Conservation (phyloP, 1,140 invertebrate genomes). For the Phymorhynchus buccinoides region DNA sequence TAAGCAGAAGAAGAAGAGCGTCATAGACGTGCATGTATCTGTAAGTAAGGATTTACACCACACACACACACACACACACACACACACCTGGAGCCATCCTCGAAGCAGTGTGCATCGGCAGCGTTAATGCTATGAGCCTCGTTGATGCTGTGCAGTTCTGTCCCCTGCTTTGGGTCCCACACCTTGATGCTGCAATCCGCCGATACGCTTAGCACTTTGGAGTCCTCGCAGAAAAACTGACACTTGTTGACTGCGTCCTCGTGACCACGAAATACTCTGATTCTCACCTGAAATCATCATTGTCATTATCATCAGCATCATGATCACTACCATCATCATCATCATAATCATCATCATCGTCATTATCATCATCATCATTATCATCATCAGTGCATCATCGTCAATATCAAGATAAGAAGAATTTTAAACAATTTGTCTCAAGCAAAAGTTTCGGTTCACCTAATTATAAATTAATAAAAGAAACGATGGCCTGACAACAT, state of each 20-base stretch:
- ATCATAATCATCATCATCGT: too few species aligned
- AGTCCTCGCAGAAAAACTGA: slow-evolving; percentile 63
- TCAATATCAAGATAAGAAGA: too few species aligned
- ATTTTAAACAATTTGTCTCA: too few species aligned
- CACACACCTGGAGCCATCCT: slow-evolving; percentile 52
- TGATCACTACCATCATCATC: too few species aligned
- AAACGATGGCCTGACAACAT: too few species aligned
- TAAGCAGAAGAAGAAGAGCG: neutral
- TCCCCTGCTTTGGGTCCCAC: slow-evolving; percentile 62
- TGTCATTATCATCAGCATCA: too few species aligned
- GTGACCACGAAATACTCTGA: slow-evolving; percentile 66
- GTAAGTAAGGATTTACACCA: too few species aligned
- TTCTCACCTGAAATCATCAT: slow-evolving; percentile 65
- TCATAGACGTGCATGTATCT: too few species aligned
- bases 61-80: slow-evolving; percentile 8
- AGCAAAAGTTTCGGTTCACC: too few species aligned
- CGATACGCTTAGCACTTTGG: slow-evolving; percentile 62
- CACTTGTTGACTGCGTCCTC: slow-evolving; percentile 66
- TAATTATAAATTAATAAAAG: too few species aligned
- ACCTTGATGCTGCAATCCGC: slow-evolving; percentile 65
- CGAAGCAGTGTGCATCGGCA: slow-evolving; percentile 51
- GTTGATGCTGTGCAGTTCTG: slow-evolving; percentile 53
- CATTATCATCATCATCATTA: too few species aligned
- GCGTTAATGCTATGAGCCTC: slow-evolving; percentile 54
- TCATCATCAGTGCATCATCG: too few species aligned